Percentiles rank a stretch among this genome's conserved stretches.
Evolutionary conservation across 2,888 invertebrate genomes (phyloP).

Genomic region (Drosophila limbata): DNA sequence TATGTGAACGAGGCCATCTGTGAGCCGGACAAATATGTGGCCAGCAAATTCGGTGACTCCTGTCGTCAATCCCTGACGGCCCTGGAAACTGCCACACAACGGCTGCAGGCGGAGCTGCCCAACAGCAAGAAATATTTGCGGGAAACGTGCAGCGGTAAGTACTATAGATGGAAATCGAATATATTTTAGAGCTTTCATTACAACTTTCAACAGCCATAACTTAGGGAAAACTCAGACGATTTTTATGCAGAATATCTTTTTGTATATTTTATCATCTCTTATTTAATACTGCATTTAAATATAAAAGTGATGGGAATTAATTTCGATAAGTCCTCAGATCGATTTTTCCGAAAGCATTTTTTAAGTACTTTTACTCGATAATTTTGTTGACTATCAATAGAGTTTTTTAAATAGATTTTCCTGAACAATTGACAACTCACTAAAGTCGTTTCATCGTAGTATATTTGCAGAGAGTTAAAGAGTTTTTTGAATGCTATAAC

Average conservation of each 20-base stretch:
- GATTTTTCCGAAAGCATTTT: too few relatives aligned
- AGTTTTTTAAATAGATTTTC: too few relatives aligned
- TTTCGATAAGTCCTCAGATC: too few relatives aligned
- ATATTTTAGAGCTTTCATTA: not conserved
- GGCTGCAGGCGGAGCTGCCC: conserved; percentile 82
- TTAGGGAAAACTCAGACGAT: not conserved
- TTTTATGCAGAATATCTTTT: not conserved
- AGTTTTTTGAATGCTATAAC: too few relatives aligned
- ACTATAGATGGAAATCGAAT: not conserved
- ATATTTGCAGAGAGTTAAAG: too few relatives aligned
- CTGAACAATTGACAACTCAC: too few relatives aligned
- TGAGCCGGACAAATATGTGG: conserved; percentile 87
- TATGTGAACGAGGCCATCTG: conserved; percentile 93
- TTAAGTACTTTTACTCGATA: too few relatives aligned
- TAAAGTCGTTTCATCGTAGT: too few relatives aligned
- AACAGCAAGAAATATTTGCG: conserved; percentile 84
- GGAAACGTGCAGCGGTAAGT: conserved; percentile 85
- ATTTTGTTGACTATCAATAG: too few relatives aligned
- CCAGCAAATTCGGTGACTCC: conserved; percentile 85
- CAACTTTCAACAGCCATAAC: not conserved
- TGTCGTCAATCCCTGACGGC: conserved; percentile 85
- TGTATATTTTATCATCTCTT: not conserved
- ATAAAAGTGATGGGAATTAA: too few relatives aligned
- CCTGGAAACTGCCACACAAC: conserved; percentile 82
- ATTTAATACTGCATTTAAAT: not conserved